These are phyloP conservation scores for Emys orbicularis DNA, from an alignment of 2,797 vertebrate species.

Conservation along the genomic window DNA sequence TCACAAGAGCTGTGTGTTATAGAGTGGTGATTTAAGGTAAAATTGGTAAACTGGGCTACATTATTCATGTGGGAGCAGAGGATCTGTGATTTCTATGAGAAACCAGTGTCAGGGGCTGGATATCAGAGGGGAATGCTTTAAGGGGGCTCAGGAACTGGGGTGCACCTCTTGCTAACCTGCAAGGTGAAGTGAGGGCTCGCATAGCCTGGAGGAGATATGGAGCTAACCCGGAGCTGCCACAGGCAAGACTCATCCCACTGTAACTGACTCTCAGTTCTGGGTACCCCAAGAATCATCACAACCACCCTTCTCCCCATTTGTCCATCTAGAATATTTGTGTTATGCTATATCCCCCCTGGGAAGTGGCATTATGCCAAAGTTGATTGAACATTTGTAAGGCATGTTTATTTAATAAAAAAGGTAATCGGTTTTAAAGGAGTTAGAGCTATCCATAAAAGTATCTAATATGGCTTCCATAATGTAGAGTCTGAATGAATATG, in stretches of 20 bases:
- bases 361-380: background rate
- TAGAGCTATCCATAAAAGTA: no score
- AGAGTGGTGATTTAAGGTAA: background rate
- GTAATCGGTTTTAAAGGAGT: background rate
- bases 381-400: background rate
- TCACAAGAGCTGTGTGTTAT: background rate
- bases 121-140: background rate
- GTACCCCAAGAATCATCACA: background rate
- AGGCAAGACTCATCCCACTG: background rate
- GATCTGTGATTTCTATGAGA: background rate
- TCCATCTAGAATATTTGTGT: background rate
- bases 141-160: background rate
- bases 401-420: background rate
- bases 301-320: background rate
- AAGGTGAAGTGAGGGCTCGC: background rate
- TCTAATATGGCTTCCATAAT: background rate
- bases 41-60: background rate
- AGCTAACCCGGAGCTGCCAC: background rate
- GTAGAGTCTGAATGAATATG: background rate
- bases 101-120: background rate
- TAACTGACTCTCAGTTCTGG: background rate
- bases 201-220: background rate
- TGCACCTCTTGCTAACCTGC: background rate
- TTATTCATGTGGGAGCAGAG: background rate
- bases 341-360: background rate